Evolutionary conservation across 2,113 vertebrate species (phyloP), one percentile per base, ranked within the genome.

Genomic region (Sebastes schlegelii): DNA sequence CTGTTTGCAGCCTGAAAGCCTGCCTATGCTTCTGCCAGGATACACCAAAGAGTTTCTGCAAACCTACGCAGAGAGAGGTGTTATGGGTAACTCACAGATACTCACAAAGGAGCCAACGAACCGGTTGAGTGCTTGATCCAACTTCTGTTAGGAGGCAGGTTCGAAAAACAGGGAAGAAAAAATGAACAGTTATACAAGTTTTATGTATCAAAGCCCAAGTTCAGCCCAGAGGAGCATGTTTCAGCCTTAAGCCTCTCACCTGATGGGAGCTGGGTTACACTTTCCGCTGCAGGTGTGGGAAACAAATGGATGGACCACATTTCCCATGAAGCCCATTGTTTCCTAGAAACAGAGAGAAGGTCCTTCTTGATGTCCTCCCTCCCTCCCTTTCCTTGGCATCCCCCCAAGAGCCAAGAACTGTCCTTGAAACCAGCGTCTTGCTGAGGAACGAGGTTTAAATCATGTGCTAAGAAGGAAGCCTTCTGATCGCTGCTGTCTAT

Each of bases 391-490:
- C 8, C 42, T 55, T 83, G 77, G 65, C 54, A 13, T 57, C 10
- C 1, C 19, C 16, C 23, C 61, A 68, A 13, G 40, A 72, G 16
- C 42, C 65, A 76, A 79, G 82, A 16, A 77, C 4, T 49, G 26
- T 14, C 40, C 65, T n/a, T 75, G 12, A 42, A 65, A 63, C 14
- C 17, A 40, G 54, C 74, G 34, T 34, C 34, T 2, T 34, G 6
- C 45, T 7, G 26, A 19, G 21, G 62, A 49, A 43, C 76, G 13
- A 75, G n/a, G 43, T 51, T n/a, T 26, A 21, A 77, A 62, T 54
- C 71, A 60, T 61, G 52, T 62, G 60, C 46, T 19, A 14, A 65
- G 45, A 60, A 54, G n/a, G 45, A 60, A 26, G 5, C 0, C 0
- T 17, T 70, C 8, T 42, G 26, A 63, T 63, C 67, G 46, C 19